Evolutionary conservation across 2,888 invertebrate species (phyloP).

Genomic region (Hydrotaea cyrtoneurina): DNA sequence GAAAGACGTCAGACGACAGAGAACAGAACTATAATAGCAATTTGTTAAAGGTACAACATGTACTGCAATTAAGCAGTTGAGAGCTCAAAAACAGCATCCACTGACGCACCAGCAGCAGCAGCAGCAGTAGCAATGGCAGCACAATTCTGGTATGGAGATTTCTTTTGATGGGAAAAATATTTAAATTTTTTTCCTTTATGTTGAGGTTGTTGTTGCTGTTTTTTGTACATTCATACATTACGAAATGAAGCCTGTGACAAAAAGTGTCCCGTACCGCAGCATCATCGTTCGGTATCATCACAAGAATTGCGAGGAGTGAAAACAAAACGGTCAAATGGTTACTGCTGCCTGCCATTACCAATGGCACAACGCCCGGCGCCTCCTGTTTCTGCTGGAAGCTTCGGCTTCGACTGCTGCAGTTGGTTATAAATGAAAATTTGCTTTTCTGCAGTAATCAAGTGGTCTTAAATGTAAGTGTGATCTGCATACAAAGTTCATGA

Average conservation of each 20-base stretch:
- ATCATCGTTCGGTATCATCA: not conserved
- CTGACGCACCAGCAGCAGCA: no score
- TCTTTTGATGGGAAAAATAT: constrained; percentile 20
- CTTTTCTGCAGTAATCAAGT: constrained; percentile 54
- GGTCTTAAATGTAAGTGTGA: constrained; percentile 54
- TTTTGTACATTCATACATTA: not conserved
- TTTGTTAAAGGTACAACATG: constrained; percentile 26
- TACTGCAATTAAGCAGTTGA: constrained; percentile 31
- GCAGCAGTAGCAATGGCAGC: not conserved
- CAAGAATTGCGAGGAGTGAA: no score
- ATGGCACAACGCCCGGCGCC: not conserved
- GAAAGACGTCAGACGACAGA: not conserved
- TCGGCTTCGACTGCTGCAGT: constrained; percentile 2
- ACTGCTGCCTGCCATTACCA: not conserved
- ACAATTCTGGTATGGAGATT: not conserved
- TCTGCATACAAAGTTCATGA: constrained; percentile 63
- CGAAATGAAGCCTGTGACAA: constrained; percentile 5
- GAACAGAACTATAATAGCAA: constrained; percentile 16
- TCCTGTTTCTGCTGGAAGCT: not conserved
- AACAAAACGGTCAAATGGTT: not conserved
- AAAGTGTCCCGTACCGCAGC: not conserved
- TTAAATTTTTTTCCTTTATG: constrained; percentile 8
- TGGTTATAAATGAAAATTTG: constrained; percentile 44
- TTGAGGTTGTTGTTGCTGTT: not conserved
- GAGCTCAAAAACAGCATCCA: constrained; percentile 1